Evolutionary conservation across 2,888 invertebrate species (phyloP).

Genomic region (Tachina lurida): DNA sequence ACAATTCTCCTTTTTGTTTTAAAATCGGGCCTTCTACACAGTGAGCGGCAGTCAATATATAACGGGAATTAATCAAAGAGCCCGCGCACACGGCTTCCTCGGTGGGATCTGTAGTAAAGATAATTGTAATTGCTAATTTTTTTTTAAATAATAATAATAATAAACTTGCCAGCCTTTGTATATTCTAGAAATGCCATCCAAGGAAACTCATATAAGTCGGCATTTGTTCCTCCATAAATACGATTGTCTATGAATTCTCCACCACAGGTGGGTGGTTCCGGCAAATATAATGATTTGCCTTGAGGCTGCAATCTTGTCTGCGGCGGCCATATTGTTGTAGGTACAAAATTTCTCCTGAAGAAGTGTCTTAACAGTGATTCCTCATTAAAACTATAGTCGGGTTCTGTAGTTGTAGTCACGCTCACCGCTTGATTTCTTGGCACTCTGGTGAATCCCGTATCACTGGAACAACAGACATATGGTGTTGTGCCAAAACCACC

Average conservation of each 20-base stretch:
- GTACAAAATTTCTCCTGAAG: conserved; percentile 34
- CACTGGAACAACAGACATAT: conserved; percentile 79
- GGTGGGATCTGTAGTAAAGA: conserved; percentile 37
- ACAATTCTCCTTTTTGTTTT: conserved; percentile 84
- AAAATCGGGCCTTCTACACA: conserved; percentile 85
- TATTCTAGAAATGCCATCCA: conserved; percentile 89
- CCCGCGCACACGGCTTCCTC: conserved; percentile 78
- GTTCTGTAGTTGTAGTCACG: not conserved
- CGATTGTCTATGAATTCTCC: conserved; percentile 83
- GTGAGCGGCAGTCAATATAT: conserved; percentile 86
- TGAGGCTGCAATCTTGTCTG: not conserved
- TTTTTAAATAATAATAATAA: not conserved
- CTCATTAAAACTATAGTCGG: not conserved
- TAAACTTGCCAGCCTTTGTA: conserved; percentile 77
- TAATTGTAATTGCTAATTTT: not conserved
- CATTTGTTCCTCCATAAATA: conserved; percentile 86
- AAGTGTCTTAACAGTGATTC: conserved; percentile 33
- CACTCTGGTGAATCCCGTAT: conserved; percentile 76
- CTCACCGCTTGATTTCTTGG: not conserved
- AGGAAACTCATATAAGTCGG: conserved; percentile 87
- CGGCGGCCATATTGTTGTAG: conserved; percentile 20
- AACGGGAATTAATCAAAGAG: conserved; percentile 82
- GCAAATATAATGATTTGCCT: conserved; percentile 70
- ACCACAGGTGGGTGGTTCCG: conserved; percentile 79
- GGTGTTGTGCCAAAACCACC: conserved; percentile 76